Percentiles rank a stretch among this genome's conserved stretches.
phyloP scores from a whole-genome alignment of 2,888 invertebrate species.

The Orthonevra nobilis region DNA sequence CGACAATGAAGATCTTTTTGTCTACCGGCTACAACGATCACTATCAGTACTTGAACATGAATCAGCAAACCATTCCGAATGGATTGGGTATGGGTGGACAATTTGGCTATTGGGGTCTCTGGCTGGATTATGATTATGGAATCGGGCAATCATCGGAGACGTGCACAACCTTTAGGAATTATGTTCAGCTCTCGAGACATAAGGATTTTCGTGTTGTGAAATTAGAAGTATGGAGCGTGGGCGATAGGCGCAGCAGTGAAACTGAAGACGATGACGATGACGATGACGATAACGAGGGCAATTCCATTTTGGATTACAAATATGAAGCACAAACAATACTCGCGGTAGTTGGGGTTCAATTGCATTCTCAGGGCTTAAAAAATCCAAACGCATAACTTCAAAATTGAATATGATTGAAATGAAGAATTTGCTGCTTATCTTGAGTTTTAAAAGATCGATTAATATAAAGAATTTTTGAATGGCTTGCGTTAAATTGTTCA shows the following conservation, averaged over 20 bases:
- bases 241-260: slow-evolving; percentile 88
- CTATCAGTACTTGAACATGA: slow-evolving; percentile 94
- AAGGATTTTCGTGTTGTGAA: slow-evolving; percentile 87
- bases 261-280: slow-evolving; percentile 76
- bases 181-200: slow-evolving; percentile 87
- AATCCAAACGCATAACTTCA: slow-evolving; percentile 81
- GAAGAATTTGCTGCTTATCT: too few relatives aligned
- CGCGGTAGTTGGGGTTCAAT: slow-evolving; percentile 89
- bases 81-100: slow-evolving; percentile 97
- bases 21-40: slow-evolving; percentile 93
- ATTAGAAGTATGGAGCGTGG: slow-evolving; percentile 94
- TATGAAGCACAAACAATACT: slow-evolving; percentile 91
- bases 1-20: slow-evolving; percentile 88
- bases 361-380: slow-evolving; percentile 92
- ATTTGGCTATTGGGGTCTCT: slow-evolving; percentile 92
- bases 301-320: slow-evolving; percentile 88
- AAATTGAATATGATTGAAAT: too few relatives aligned
- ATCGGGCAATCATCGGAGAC: slow-evolving; percentile 89
- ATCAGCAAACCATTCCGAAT: slow-evolving; percentile 96
- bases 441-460: too few relatives aligned
- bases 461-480: too few relatives aligned
- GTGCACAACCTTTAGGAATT: slow-evolving; percentile 92
- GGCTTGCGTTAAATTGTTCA: too few relatives aligned
- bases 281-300: slow-evolving; percentile 77
- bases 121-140: slow-evolving; percentile 93